Evolutionary conservation across 1,140 invertebrate species (phyloP).

Genomic region (Medauroidea extradentata): DNA sequence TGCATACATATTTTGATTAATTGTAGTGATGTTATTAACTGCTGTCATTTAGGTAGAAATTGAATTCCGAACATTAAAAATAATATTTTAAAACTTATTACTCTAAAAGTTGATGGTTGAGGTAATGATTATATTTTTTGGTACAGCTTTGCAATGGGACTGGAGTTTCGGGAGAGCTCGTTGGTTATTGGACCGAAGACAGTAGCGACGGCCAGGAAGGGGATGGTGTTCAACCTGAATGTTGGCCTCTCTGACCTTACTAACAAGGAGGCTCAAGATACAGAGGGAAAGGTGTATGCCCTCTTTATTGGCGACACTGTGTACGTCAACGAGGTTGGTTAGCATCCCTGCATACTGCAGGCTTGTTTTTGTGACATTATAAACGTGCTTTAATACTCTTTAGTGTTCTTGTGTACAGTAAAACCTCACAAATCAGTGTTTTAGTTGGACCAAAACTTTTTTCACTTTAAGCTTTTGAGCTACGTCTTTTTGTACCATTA

Average conservation of each 20-base stretch:
- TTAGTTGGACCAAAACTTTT: too few relatives aligned
- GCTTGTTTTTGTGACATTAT: too few relatives aligned
- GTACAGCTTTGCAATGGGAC: slow-evolving; percentile 85
- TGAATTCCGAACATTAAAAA: too few relatives aligned
- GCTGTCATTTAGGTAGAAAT: too few relatives aligned
- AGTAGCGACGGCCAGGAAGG: slow-evolving; percentile 74
- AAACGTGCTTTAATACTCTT: too few relatives aligned
- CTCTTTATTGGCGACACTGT: slow-evolving; percentile 97
- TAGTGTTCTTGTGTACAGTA: too few relatives aligned
- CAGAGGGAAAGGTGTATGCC: slow-evolving; percentile 86
- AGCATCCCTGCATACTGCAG: too few relatives aligned
- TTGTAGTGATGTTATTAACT: slow-evolving; percentile 2
- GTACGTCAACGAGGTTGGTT: slow-evolving; percentile 75
- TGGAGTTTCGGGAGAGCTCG: slow-evolving; percentile 95
- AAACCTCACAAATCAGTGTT: too few relatives aligned
- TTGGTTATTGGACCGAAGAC: slow-evolving; percentile 90
- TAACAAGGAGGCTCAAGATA: slow-evolving; percentile 79
- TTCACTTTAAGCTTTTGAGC: too few relatives aligned
- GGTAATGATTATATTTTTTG: slow-evolving; percentile 10
- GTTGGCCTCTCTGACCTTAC: slow-evolving; percentile 86
- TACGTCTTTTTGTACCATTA: too few relatives aligned
- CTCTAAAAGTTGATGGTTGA: slow-evolving; percentile 1
- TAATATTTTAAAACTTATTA: background rate
- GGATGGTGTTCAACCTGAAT: slow-evolving; percentile 96
- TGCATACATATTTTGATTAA: too few relatives aligned